A percentile compares a stretch with the other conserved stretches of the same genome.
Conservation (phyloP, 2,888 invertebrate species). For the Ectobius pallidus region DNA sequence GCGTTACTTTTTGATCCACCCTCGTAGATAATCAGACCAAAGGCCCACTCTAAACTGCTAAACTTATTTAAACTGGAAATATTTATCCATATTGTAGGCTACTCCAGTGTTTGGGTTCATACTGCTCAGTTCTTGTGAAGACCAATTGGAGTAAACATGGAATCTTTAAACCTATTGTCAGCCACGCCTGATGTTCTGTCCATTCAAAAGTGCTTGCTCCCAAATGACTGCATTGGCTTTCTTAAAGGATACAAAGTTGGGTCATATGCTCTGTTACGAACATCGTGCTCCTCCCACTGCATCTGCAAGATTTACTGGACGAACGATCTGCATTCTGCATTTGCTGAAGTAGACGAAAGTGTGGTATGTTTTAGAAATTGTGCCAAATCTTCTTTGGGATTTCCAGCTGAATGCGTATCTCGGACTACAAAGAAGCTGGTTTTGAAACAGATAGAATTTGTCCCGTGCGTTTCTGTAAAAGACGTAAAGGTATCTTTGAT, state of each 20-base stretch:
- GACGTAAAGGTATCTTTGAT: constrained; percentile 44
- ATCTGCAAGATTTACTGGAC: constrained; percentile 43
- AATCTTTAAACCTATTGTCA: too few relatives aligned
- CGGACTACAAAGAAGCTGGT: background rate
- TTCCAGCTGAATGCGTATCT: background rate
- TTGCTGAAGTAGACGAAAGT: constrained; percentile 44
- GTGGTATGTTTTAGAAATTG: constrained; percentile 38
- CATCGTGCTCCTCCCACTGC: constrained; percentile 25
- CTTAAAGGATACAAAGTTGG: background rate
- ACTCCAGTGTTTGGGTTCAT: too few relatives aligned
- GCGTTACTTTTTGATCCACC: too few relatives aligned
- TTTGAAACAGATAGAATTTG: constrained; percentile 38
- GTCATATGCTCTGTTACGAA: constrained; percentile 18
- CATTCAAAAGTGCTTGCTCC: constrained; percentile 35
- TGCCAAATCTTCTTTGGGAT: constrained; percentile 9
- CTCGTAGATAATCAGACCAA: too few relatives aligned
- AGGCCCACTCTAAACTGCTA: too few relatives aligned
- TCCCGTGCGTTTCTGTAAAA: constrained; percentile 43
- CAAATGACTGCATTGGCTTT: constrained; percentile 1
- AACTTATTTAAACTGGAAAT: too few relatives aligned
- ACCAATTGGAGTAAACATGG: too few relatives aligned
- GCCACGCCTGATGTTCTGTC: background rate
- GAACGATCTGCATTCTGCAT: constrained; percentile 39
- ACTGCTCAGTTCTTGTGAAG: too few relatives aligned
- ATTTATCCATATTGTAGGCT: too few relatives aligned